Base-by-base conservation (phyloP, 2,888 invertebrate species). In the Uloborus plumipes region DNA sequence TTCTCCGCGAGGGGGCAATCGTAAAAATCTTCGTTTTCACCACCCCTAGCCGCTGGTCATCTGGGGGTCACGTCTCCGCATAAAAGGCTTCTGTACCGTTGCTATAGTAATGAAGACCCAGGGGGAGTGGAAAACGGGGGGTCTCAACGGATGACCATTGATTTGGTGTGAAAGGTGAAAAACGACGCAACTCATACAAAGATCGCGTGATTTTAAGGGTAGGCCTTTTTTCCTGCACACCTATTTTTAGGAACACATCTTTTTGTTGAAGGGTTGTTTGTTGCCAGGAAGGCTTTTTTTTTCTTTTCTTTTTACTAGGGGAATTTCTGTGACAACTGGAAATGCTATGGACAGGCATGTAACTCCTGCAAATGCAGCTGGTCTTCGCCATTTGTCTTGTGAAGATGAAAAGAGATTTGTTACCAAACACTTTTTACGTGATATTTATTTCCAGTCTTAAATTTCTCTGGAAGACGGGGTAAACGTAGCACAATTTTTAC, bases 91-190 rank as follows among this genome's bases (percentile, higher is more conserved):
- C 47, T 39, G 47, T 53, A 47, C 59, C 66, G 66, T 66, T 51
- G 51, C 47, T 59, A 55, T 61, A 67, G 50, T 59, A 62, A 59
- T 53, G 66, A 67, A 66, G 58, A 53, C 61, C 77, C 62, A 22
- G 16, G 58, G 65, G 49, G 59, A 18, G 50, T 13, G 20, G 15
- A 50, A 47, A 22, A 51, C 14, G 39, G 71, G 67, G 73, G 69
- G 15, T 31, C 4, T 16, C 20, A 69, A 69, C 70, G 75, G 70
- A 61, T 82, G 81, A 76, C 81, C 76, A 82, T 71, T 82, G 81
- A 82, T 76, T 71, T 71, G 49, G n/a, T 20, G 61, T 39, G 71
- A 82, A 82, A 82, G 76, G 71, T 82, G 66, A 71, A 71, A 75
- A 75, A 53, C 81, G 65, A 82, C 76, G 76, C 61, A 82, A 82